Conservation (phyloP, 2,797 vertebrate genomes). For the Fistularia tabacaria region DNA sequence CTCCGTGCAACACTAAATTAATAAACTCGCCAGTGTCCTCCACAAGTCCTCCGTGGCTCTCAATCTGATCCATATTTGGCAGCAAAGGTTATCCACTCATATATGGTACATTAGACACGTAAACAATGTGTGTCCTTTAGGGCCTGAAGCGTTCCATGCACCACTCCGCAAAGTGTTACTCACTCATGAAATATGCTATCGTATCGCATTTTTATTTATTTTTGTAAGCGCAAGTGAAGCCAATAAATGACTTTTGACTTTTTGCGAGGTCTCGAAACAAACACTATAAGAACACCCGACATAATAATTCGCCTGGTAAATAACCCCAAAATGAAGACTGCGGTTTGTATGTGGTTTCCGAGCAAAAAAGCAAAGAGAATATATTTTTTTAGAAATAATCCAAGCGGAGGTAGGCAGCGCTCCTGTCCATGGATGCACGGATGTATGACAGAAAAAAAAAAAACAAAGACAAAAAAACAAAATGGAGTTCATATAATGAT, state of each 20-base stretch:
- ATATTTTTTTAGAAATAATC: too few species aligned
- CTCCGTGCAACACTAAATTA: constrained; percentile 28
- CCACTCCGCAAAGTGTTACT: constrained; percentile 35
- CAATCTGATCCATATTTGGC: constrained; percentile 36
- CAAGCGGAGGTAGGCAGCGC: too few species aligned
- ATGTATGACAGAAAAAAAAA: too few species aligned
- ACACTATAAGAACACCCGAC: constrained; percentile 12
- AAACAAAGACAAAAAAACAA: too few species aligned
- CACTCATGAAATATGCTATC: constrained; percentile 38
- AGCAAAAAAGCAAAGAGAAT: too few species aligned
- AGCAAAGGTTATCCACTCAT: constrained; percentile 53
- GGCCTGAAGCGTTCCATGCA: constrained; percentile 25
- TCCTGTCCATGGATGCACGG: too few species aligned
- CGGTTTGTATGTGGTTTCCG: background rate
- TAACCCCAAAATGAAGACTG: constrained; percentile 14
- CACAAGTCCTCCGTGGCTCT: constrained; percentile 32
- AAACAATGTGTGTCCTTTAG: constrained; percentile 46
- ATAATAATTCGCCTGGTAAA: constrained; percentile 1
- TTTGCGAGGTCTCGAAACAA: constrained; percentile 27
- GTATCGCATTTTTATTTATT: constrained; percentile 14
- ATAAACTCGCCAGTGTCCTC: constrained; percentile 38
- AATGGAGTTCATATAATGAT: too few species aligned
- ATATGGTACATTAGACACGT: constrained; percentile 52
- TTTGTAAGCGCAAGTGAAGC: constrained; percentile 10
- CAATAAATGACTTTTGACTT: constrained; percentile 38